Conservation (phyloP, 2,113 vertebrate genomes). For the Thalassarche chlororhynchos region DNA sequence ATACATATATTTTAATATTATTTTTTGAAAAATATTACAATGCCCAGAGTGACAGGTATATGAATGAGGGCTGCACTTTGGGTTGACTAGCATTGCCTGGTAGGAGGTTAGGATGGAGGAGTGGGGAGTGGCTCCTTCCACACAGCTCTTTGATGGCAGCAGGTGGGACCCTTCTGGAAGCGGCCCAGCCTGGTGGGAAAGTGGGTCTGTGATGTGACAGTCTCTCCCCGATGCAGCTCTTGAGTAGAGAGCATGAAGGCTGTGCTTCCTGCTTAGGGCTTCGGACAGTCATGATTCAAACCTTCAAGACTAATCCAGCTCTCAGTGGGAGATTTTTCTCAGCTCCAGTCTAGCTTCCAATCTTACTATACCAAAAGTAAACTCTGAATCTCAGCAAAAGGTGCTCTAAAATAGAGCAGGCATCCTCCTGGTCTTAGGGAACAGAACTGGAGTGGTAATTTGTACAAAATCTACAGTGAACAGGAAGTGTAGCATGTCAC, state of each 20-base stretch:
- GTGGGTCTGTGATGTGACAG: background rate
- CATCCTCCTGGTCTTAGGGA: background rate
- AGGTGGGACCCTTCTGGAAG: background rate
- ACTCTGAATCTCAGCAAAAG: background rate
- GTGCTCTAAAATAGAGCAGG: background rate
- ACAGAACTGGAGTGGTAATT: background rate
- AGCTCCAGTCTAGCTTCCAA: background rate
- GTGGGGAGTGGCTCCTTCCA: background rate
- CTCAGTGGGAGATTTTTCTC: background rate
- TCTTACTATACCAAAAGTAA: background rate
- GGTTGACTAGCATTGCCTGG: background rate
- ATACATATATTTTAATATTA: background rate
- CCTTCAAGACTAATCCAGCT: background rate
- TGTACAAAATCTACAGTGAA: background rate
- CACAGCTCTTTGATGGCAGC: background rate
- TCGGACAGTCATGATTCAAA: rapidly evolving
- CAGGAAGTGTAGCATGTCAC: background rate
- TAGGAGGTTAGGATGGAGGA: background rate
- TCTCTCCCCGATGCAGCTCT: background rate
- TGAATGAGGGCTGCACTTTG: background rate
- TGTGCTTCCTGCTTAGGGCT: background rate
- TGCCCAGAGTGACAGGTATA: no score
- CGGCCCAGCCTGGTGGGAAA: background rate
- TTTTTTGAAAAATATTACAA: background rate
- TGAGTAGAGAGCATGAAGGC: background rate